Evolutionary conservation across 2,888 invertebrate genomes (phyloP).

Genomic region (Maniola hyperantus): DNA sequence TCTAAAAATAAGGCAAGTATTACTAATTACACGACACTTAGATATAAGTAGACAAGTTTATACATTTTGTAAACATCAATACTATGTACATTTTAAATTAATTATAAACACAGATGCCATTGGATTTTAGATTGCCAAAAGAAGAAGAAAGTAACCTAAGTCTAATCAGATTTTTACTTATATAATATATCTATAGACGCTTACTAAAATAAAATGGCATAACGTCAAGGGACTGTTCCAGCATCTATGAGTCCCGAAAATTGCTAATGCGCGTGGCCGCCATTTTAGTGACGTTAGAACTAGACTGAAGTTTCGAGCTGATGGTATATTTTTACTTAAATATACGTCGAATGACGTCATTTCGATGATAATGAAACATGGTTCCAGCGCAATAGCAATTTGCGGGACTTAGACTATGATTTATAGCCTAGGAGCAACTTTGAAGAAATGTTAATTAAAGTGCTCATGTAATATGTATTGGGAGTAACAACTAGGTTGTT

Average conservation of each 20-base stretch:
- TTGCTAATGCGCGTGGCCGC: too few species aligned
- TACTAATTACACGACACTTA: slow-evolving; percentile 55
- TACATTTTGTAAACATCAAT: slow-evolving; percentile 48
- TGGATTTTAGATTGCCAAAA: slow-evolving; percentile 26
- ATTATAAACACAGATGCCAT: slow-evolving; percentile 52
- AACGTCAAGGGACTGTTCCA: slow-evolving; percentile 21
- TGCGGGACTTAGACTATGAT: too few species aligned
- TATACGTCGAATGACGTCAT: too few species aligned
- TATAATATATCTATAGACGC: slow-evolving; percentile 17
- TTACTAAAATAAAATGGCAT: slow-evolving; percentile 37
- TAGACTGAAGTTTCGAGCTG: too few species aligned
- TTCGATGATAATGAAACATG: too few species aligned
- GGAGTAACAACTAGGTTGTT: slow-evolving; percentile 8
- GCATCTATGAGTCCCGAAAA: too few species aligned
- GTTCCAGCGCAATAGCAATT: too few species aligned
- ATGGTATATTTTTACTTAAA: too few species aligned
- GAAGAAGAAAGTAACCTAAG: slow-evolving; percentile 43
- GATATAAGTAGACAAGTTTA: slow-evolving; percentile 45
- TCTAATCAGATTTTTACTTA: slow-evolving; percentile 53
- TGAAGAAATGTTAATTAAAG: slow-evolving; percentile 16
- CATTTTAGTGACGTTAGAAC: too few species aligned
- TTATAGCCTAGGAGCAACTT: slow-evolving; percentile 11
- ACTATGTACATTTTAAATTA: slow-evolving; percentile 61
- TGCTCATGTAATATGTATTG: slow-evolving; percentile 26
- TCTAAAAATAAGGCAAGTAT: slow-evolving; percentile 71